Base-by-base conservation (phyloP, 2,113 vertebrate species). In the Toxostoma redivivum region DNA sequence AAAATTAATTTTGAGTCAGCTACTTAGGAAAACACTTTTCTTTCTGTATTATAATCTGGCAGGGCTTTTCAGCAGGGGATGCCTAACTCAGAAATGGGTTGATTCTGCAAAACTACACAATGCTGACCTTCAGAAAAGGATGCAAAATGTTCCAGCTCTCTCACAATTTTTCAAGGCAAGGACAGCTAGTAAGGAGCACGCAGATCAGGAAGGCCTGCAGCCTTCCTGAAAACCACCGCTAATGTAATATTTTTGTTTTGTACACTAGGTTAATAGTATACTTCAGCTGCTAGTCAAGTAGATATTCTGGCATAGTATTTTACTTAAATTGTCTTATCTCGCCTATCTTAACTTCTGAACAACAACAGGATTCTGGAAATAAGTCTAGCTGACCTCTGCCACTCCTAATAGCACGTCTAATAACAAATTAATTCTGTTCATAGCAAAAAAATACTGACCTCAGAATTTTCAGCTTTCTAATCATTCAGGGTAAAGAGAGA, bases 81-180 rank as follows among this genome's bases (percentile, higher is more conserved):
- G 40, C 48, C 38, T 30, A 83, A 50, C 54, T 25, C 72, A 51
- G 47, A 81, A 91, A 91, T 21, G 38, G 42, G 77, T 91, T 66
- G 77, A 89, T 86, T 81, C 71, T 94, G 91, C 91, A 83, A 45
- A 95, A 86, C 51, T 53, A 31, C 58, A 81, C 50, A 88, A 96
- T 33, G n/a, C 31, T 50, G 83, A 91, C 86, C 91, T 95, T 91
- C 89, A 84, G 0, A 5, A 81, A 88, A 66, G 71, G 25, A 91
- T 1, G 9, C 28, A 86, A 86, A 86, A 44, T 5, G n/a, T 84
- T 86, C 64, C 47, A 28, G 45, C 50, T 83, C 67, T 88, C 76
- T 50, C 20, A 0, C 5, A 72, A 25, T 57, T 91, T 92, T 81
- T 78, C 56, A 84, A 72, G 60, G 21, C 44, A 3, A 73, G 23